Base-by-base conservation (phyloP, 64 coral and sea anemone genomes). In the Montipora capricornis region DNA sequence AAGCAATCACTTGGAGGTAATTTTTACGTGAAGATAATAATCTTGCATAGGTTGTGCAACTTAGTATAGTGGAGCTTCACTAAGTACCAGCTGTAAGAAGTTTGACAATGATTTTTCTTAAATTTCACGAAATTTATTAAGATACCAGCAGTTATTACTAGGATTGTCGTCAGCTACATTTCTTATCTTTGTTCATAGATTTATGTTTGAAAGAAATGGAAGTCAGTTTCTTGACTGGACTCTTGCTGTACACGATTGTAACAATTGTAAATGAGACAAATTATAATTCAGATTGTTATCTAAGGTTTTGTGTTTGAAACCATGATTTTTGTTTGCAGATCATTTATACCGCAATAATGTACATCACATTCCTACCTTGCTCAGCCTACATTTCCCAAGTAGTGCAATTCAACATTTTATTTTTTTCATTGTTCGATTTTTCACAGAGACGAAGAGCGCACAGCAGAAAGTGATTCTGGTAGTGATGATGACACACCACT, bases 231-330 rank as follows among this genome's bases (percentile, higher is more conserved):
- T 55, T 55, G 52, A 55, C 52, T 55, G 52, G 52, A 55, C 52
- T 55, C 52, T 55, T 55, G 52, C 52, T 55, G 2, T 80, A 67
- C 19, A 75, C 88, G 67, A 90, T 52, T 67, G 5, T 55, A 55
- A 55, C 52, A 15, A 64, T 58, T 67, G 88, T 90, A 48, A 55
- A 90, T 22, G 79, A 16, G 12, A 55, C 88, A 45, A 90, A 37
- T 17, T 50, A 76, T 47, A 80, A 59, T 77, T 50, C 57, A 68
- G 79, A 80, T 26, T 59, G 29, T 16, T 50, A 55, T 55, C 52
- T 15, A 64, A 64, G 60, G 60, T 64, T 64, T 64, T 64, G 60
- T 64, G 60, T 64, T 64, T 64, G 60, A 15, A 11, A 15, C 14
- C 60, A 64, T 64, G 60, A 64, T 64, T 16, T 55, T 45, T 79